Conservation (phyloP, 2,888 invertebrate species). For the Monopis laevigella region DNA sequence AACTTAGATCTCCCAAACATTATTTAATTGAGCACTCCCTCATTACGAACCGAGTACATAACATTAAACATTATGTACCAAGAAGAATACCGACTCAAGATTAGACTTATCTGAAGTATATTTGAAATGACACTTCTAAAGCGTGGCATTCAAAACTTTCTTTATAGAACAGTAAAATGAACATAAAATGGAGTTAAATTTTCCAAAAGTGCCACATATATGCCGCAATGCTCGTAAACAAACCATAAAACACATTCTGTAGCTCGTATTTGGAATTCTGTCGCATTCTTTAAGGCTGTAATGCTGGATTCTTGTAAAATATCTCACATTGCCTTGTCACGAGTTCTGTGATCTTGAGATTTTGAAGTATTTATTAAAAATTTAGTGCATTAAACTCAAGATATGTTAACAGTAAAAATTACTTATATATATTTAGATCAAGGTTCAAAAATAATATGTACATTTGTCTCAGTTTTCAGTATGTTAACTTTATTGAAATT, state of each 20-base stretch:
- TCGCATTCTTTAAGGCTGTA: slow-evolving; percentile 11
- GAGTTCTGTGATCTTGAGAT: no score
- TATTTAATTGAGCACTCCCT: no score
- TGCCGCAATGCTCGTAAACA: slow-evolving; percentile 12
- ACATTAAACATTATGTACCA: no score
- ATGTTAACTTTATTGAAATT: no score
- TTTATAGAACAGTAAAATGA: slow-evolving; percentile 12
- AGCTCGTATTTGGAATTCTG: slow-evolving; percentile 10
- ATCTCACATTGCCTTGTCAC: slow-evolving; percentile 1
- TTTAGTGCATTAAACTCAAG: not conserved
- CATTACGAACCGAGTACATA: no score
- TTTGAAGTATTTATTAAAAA: no score
- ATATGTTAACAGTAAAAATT: no score
- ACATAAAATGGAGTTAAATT: slow-evolving; percentile 13
- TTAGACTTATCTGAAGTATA: slow-evolving; percentile 5
- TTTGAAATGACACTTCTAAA: not conserved
- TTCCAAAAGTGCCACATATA: slow-evolving; percentile 11
- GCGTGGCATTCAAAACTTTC: slow-evolving; percentile 11
- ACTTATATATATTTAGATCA: no score
- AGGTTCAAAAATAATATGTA: no score
- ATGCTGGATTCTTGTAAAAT: slow-evolving; percentile 6
- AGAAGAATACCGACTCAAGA: no score
- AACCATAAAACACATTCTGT: slow-evolving; percentile 14
- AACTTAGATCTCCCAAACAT: no score
- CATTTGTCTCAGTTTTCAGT: no score